Evolutionary conservation across 2,888 invertebrate species (phyloP).

Genomic region (Tinea trinotella): DNA sequence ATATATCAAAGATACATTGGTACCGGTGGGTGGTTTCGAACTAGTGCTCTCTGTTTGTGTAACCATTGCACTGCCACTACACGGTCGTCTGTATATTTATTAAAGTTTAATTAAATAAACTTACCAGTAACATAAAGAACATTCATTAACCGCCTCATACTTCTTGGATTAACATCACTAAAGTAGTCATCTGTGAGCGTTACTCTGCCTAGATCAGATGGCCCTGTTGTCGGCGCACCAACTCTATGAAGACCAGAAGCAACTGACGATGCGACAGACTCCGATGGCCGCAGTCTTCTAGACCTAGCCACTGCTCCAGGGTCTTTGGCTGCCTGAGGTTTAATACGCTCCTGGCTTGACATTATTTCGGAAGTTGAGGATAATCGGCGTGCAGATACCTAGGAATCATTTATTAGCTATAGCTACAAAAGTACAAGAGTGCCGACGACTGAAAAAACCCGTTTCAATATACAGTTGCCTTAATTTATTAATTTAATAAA

Average conservation of each 20-base stretch:
- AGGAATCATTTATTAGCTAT: conserved; percentile 36
- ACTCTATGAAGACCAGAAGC: conserved; percentile 88
- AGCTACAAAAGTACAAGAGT: no score
- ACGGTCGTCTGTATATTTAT: neutral
- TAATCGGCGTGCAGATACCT: conserved; percentile 82
- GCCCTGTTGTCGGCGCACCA: conserved; percentile 67
- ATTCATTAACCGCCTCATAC: conserved; percentile 96
- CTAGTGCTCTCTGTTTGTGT: no score
- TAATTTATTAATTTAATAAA: no score
- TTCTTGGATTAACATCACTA: conserved; percentile 97
- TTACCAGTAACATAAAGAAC: conserved; percentile 95
- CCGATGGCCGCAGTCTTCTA: conserved; percentile 84
- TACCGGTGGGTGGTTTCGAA: no score
- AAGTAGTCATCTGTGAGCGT: conserved; percentile 98
- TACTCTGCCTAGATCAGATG: conserved; percentile 82
- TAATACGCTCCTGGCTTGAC: conserved; percentile 87
- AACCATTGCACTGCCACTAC: no score
- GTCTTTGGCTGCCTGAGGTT: conserved; percentile 76
- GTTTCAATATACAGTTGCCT: no score
- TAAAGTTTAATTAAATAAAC: conserved; percentile 4
- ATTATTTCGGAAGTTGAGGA: conserved; percentile 86
- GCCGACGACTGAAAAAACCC: no score
- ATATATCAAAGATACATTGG: no score
- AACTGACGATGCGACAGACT: conserved; percentile 92
- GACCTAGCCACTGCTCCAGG: conserved; percentile 77